Evolutionary conservation across 2,888 invertebrate genomes (phyloP).

Genomic region (Shargacucullia verbasci): DNA sequence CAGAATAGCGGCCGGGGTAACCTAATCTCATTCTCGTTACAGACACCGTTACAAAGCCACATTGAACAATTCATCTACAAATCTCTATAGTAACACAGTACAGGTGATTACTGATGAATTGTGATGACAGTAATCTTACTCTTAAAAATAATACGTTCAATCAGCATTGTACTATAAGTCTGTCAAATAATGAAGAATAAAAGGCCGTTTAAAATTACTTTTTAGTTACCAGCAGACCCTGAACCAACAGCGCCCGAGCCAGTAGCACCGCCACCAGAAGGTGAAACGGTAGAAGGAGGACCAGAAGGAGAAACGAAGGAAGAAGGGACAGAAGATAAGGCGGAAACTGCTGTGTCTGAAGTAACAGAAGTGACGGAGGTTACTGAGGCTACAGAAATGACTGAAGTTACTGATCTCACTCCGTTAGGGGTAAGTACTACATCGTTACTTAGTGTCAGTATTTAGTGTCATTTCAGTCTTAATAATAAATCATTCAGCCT

Average conservation of each 20-base stretch:
- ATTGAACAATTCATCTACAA: no score
- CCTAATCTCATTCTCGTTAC: constrained; percentile 7
- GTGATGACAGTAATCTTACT: no score
- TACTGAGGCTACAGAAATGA: constrained; percentile 1
- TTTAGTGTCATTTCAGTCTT: no score
- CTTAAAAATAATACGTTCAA: no score
- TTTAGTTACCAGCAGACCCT: constrained; percentile 76
- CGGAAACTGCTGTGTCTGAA: constrained; percentile 42
- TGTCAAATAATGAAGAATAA: no score
- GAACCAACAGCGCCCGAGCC: constrained; percentile 53
- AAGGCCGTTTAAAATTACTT: background rate
- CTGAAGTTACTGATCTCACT: constrained; percentile 10
- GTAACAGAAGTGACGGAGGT: constrained; percentile 1
- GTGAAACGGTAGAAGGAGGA: constrained; percentile 60
- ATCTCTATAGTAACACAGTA: no score
- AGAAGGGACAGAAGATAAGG: constrained; percentile 45
- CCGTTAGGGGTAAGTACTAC: background rate
- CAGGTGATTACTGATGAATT: no score
- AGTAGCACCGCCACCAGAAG: constrained; percentile 65
- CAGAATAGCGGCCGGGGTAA: constrained; percentile 81
- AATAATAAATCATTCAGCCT: no score
- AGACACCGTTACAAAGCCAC: no score
- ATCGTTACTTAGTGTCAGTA: no score
- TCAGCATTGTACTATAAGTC: no score
- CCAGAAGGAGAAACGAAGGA: constrained; percentile 52